Base-by-base conservation (phyloP, 2,113 vertebrate species). In the Accipiter cooperii region DNA sequence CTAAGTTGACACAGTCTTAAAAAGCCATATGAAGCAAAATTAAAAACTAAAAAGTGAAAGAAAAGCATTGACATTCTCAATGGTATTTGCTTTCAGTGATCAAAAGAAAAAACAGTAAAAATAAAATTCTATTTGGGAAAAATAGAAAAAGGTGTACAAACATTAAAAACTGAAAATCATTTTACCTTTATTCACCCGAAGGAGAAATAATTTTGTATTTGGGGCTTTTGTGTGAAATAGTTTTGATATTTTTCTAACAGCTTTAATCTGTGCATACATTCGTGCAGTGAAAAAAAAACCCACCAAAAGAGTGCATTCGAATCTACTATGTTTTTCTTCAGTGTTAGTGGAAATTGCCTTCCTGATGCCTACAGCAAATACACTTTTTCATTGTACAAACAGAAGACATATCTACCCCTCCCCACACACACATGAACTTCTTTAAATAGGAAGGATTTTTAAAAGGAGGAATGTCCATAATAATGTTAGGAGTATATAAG, bases 261-360 rank as follows among this genome's bases (percentile, higher is more conserved):
- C 15, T 90, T 89, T 76, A 85, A 65, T 42, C 10, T 38, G 66
- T 1, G 0, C 12, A 20, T 17, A 46, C 0, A 0, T 58, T 79
- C 44, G 8, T 47, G 18, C 33, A 81, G 68, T 47, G 18, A 20
- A 69, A 84, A 52, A 3, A 2, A 42, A 63, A 84, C n/a, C n/a
- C 21, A 3, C 12, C 17, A 38, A 66, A 76, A n/a, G 7, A 4
- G 4, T 31, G 40, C 29, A 28, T 52, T 74, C 15, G 54, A 61
- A 89, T 10, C 19, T 36, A 33, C 31, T 40, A 19, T 47, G 22
- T 52, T 91, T 90, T 88, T 69, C 63, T 63, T 8, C 17, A 55
- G 61, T 0, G 1, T 44, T 26, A 90, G 18, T 83, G 49, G 26
- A 79, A 79, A 75, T 68, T 22, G 8, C 24, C 77, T 60, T 89